These are phyloP conservation scores for Acipenser ruthenus DNA, from an alignment of 2,797 vertebrate species.

Conservation along the genomic window DNA sequence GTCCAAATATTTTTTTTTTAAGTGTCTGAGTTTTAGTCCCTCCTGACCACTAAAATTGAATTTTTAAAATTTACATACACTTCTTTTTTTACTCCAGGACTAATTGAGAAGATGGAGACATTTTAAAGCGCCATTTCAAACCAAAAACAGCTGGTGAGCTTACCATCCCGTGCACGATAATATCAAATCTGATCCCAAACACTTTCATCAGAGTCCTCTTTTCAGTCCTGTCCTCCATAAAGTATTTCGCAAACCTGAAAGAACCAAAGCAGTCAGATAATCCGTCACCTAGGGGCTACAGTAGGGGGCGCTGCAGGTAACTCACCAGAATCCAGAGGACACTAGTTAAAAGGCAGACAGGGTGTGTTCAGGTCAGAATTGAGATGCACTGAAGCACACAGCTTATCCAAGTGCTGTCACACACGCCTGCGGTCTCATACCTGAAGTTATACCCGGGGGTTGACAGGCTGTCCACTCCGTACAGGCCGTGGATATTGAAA, in stretches of 20 bases:
- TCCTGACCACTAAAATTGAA: too few relatives aligned
- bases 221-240: constrained; percentile 52
- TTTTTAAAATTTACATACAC: too few relatives aligned
- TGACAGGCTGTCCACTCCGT: constrained; percentile 55
- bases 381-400: too few relatives aligned
- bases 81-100: too few relatives aligned
- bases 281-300: too few relatives aligned
- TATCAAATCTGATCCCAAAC: constrained; percentile 83
- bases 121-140: too few relatives aligned
- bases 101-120: too few relatives aligned
- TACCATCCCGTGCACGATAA: constrained; percentile 83
- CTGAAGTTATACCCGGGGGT: constrained; percentile 93
- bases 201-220: constrained; percentile 84
- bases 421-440: constrained; percentile 38
- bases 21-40: too few relatives aligned
- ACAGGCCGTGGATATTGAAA: constrained; percentile 80
- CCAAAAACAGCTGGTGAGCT: constrained; percentile 16
- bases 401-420: too few relatives aligned
- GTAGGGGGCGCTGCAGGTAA: too few relatives aligned
- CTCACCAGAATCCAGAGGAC: too few relatives aligned
- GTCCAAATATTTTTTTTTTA: too few relatives aligned
- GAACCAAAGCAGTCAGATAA: neutral
- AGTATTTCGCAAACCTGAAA: constrained; percentile 78
- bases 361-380: neutral
- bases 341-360: neutral